Base-by-base conservation (phyloP, 2,113 vertebrate genomes). In the Cathartes aura region DNA sequence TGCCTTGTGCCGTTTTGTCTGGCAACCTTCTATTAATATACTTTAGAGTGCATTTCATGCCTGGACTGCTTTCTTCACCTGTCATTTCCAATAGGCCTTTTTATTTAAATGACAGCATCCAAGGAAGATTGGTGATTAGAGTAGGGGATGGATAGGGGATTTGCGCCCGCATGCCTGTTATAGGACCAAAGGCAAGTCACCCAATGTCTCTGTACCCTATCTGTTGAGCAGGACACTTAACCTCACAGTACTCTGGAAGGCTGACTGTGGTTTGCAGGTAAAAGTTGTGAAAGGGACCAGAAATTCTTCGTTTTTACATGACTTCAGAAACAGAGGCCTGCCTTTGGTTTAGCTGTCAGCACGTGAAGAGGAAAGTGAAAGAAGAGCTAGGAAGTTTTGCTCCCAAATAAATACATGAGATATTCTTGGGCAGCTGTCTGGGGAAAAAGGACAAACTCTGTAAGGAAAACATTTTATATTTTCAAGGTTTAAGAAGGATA, bases 1-100 rank as follows among this genome's bases (percentile, higher is more conserved):
- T 90, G 94, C 84, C 94, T 96, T 96, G 96, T 74, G 89, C 96
- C 14, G 2, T 96, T 96, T 93, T 93, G 87, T 97, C 95, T 97
- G 94, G 94, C 93, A 97, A 88, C 89, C 96, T 95, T 62, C 91
- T 95, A 97, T 96, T 97, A 97, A 97, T 97, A 95, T 95, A 96
- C 91, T 92, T 95, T 50, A 80, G 97, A 90, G 91, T 85, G 84
- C 74, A 95, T 96, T 97, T 97, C 96, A 96, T 96, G 95, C 95
- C 94, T 88, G 91, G 94, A 55, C 93, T 96, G 87, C 89, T 96
- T 97, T 97, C 86, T 97, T 97, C 97, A 97, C 96, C 96, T 97
- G 91, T 93, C 96, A 93, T 95, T 96, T 91, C 94, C 94, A 97
- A 90, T 88, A 96, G 94, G 81, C 67, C 63, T 88, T 95, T 89